phyloP scores from a whole-genome alignment of 2,797 vertebrate species.

The Enteromius paludinosus region DNA sequence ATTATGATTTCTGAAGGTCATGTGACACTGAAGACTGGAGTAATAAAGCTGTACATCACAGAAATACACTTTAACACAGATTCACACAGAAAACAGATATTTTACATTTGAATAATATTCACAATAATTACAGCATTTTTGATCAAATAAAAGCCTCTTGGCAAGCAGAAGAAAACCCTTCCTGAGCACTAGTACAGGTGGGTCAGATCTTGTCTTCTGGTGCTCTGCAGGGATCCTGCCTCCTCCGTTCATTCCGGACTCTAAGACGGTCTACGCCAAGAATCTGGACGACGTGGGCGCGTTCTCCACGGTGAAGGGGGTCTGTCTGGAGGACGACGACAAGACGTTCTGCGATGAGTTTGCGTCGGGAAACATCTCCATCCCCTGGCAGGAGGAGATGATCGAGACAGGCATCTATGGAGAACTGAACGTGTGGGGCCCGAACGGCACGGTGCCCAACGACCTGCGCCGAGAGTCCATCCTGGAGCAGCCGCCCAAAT shows the following conservation, averaged over 20 bases:
- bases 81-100: not conserved
- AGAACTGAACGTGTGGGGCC: conserved; percentile 85
- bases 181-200: not conserved
- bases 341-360: conserved; percentile 86
- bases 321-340: conserved; percentile 80
- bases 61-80: not conserved
- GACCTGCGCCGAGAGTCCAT: conserved; percentile 83
- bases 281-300: conserved; percentile 86
- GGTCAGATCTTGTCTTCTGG: not conserved
- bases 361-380: conserved; percentile 84
- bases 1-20: not conserved
- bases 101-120: not conserved
- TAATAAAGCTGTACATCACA: not conserved
- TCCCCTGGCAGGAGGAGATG: conserved; percentile 94
- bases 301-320: conserved; percentile 88
- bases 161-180: not conserved
- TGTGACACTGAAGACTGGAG: not conserved
- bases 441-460: conserved; percentile 76
- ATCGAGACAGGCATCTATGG: conserved; percentile 87
- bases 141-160: not conserved
- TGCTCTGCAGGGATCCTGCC: conserved; percentile 80
- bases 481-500: conserved; percentile 79
- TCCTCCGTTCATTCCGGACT: conserved; percentile 86
- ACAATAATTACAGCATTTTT: not conserved
- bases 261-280: conserved; percentile 88